Conservation (phyloP, 2,888 invertebrate species). For the Hirtodrosophila confusa region DNA sequence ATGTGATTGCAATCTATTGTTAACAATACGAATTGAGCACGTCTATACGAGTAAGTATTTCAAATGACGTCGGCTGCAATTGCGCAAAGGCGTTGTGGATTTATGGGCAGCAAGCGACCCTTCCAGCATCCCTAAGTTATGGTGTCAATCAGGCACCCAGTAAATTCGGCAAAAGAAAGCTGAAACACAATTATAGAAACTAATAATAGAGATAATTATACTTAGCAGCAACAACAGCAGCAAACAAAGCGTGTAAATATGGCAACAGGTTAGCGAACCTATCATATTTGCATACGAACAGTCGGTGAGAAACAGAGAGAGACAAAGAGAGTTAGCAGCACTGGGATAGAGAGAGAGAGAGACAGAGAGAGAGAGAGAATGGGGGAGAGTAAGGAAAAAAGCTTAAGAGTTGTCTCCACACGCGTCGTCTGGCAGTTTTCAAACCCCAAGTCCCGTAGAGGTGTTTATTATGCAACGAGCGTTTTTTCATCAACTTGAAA, state of each 20-base stretch:
- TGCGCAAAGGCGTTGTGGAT: slow-evolving; percentile 62
- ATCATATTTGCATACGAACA: slow-evolving; percentile 58
- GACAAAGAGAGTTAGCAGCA: slow-evolving; percentile 3
- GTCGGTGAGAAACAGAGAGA: slow-evolving; percentile 4
- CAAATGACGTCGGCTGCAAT: slow-evolving; percentile 34
- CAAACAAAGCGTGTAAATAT: slow-evolving; percentile 68
- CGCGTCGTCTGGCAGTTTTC: slow-evolving; percentile 50
- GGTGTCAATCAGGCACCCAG: slow-evolving; percentile 53
- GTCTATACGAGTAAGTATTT: slow-evolving; percentile 18
- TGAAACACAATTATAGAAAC: slow-evolving; percentile 70
- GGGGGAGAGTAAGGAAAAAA: slow-evolving; percentile 12
- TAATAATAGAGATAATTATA: slow-evolving; percentile 59
- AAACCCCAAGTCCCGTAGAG: slow-evolving; percentile 45
- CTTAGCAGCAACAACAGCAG: slow-evolving; percentile 27
- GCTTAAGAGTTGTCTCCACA: slow-evolving; percentile 57
- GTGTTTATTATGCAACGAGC: slow-evolving; percentile 83
- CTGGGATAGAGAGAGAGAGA: slow-evolving; percentile 32
- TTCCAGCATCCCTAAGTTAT: slow-evolving; percentile 35
- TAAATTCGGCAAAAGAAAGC: slow-evolving; percentile 67
- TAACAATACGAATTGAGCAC: slow-evolving; percentile 62
- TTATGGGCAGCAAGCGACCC: slow-evolving; percentile 44
- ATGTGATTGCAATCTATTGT: slow-evolving; percentile 75
- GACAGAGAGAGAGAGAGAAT: slow-evolving; percentile 23
- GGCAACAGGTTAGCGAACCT: slow-evolving; percentile 79
- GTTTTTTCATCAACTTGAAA: slow-evolving; percentile 79